phyloP scores from a whole-genome alignment of 2,888 invertebrate genomes.

The Amiota communis region DNA sequence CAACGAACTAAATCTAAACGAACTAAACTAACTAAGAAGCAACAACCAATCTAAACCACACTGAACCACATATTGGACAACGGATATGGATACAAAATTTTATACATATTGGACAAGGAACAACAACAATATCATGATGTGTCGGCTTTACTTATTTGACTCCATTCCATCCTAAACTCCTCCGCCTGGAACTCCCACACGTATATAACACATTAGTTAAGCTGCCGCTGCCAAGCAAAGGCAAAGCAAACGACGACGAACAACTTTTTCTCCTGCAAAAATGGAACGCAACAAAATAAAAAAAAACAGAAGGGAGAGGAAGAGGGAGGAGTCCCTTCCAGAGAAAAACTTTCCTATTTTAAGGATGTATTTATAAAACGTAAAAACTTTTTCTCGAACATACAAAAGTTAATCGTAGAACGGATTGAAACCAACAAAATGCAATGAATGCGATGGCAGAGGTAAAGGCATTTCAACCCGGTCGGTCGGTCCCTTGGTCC shows the following conservation, averaged over 20 bases:
- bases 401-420: constrained; percentile 60
- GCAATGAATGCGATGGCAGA: not conserved
- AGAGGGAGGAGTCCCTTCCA: not conserved
- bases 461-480: not conserved
- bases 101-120: not conserved
- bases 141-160: no score
- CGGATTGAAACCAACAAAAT: constrained; percentile 2
- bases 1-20: no score
- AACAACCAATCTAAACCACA: no score
- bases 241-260: constrained; percentile 6
- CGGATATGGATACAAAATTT: not conserved
- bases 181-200: not conserved
- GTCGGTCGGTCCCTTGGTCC: not conserved
- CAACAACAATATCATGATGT: not conserved
- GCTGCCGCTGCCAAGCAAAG: not conserved
- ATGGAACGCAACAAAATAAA: not conserved
- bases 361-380: constrained; percentile 48
- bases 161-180: no score
- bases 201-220: constrained; percentile 25
- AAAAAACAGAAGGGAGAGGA: not conserved
- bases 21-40: no score
- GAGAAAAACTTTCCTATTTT: no score
- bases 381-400: constrained; percentile 26
- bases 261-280: constrained; percentile 2
- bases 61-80: not conserved